phyloP scores from a whole-genome alignment of 2,113 vertebrate genomes.

The Chrysochloris asiatica region DNA sequence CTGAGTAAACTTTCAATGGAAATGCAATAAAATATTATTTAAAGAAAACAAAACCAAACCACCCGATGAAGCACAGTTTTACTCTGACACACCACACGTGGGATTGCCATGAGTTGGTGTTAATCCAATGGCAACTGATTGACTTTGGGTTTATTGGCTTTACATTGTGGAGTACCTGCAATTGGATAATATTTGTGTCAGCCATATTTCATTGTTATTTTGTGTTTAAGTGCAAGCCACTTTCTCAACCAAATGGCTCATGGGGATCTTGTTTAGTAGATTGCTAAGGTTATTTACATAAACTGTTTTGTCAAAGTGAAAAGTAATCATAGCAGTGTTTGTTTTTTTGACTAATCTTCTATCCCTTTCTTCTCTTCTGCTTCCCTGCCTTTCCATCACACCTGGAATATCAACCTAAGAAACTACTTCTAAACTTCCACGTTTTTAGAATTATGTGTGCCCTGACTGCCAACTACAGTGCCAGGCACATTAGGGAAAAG shows the following conservation, averaged over 20 bases:
- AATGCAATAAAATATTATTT: background rate
- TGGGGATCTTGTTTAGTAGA: background rate
- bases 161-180: background rate
- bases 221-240: background rate
- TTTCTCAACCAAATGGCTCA: background rate
- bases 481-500: constrained; percentile 21
- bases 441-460: constrained; percentile 24
- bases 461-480: constrained; percentile 21
- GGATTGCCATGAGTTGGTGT: background rate
- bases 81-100: background rate
- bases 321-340: background rate
- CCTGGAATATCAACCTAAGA: constrained; percentile 36
- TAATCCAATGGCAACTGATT: background rate
- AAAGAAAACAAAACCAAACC: background rate
- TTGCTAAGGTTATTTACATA: background rate
- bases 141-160: background rate
- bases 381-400: background rate
- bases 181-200: background rate
- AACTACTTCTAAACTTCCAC: background rate
- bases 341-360: background rate
- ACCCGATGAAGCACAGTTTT: background rate
- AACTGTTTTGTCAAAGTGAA: background rate
- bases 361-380: background rate
- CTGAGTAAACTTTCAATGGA: background rate
- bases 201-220: background rate